Evolutionary conservation across 2,888 invertebrate species (phyloP), one percentile per base, ranked within the genome.

Genomic region (Odontocerum albicorne): DNA sequence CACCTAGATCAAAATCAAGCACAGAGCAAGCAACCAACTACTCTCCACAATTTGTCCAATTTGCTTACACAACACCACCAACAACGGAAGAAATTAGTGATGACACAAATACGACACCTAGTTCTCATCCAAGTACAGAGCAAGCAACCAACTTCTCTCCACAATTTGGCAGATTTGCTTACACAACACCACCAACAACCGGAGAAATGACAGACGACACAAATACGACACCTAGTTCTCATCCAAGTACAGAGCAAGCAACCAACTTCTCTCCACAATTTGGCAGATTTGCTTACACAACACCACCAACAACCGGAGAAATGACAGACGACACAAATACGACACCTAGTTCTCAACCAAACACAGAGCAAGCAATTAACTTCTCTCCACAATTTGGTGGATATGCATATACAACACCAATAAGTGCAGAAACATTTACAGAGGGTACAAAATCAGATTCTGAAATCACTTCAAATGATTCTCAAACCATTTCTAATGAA

Each of bases 1-100:
- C 68, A 57, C 63, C 71, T 67, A 66, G 44, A 64, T 65, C 61
- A 39, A 62, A 59, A 64, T 42, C 46, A 10, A 15, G 50, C 56
- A 51, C 51, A 35, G 42, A 47, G 47, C 51, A 51, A 56, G 36
- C 47, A 45, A 44, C 19, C 38, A 44, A 21, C 13, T 8, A 21
- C n/a, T 15, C 31, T 38, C n/a, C 32, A 32, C 44, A 44, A 19
- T 10, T 31, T 10, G 19, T n/a, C 15, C 16, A 2, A 32, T 17
- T 7, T n/a, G n/a, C n/a, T n/a, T n/a, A n/a, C n/a, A n/a, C n/a
- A n/a, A n/a, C n/a, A n/a, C n/a, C n/a, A n/a, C n/a, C n/a, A n/a
- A n/a, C n/a, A n/a, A n/a, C n/a, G n/a, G n/a, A n/a, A n/a, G n/a
- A n/a, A n/a, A n/a, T n/a, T n/a, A n/a, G n/a, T n/a, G 12, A 36